These are phyloP conservation scores for Oryzias javanicus DNA, from an alignment of 2,113 vertebrate species.

Conservation along the genomic window DNA sequence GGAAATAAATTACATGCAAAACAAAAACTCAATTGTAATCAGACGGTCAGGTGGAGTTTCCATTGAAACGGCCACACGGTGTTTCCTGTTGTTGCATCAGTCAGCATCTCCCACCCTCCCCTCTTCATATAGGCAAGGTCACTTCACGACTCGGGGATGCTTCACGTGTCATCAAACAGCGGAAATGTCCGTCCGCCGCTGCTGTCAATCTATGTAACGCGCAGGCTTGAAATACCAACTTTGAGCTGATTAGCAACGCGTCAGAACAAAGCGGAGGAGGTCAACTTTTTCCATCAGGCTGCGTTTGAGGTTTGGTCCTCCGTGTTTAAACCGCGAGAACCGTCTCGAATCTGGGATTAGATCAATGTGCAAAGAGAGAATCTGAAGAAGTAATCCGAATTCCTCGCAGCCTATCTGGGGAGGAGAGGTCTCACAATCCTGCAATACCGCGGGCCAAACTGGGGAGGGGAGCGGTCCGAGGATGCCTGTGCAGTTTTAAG, in stretches of 20 bases:
- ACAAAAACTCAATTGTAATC: background rate
- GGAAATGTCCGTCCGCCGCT: constrained; percentile 1
- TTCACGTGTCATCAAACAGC: constrained; percentile 30
- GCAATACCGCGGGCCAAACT: constrained; percentile 26
- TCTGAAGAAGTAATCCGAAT: constrained; percentile 20
- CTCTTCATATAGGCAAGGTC: constrained; percentile 44
- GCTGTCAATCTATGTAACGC: constrained; percentile 31
- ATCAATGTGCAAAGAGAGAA: constrained; percentile 1
- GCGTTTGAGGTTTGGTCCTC: fast-evolving
- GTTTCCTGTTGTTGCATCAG: constrained; percentile 50
- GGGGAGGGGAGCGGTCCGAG: constrained; percentile 18
- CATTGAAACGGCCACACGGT: background rate
- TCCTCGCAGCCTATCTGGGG: constrained; percentile 7
- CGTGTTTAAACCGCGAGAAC: background rate
- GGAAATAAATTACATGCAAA: background rate
- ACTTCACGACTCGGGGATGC: constrained; percentile 21
- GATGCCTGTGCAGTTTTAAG: constrained; percentile 24
- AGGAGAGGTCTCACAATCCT: constrained; percentile 17
- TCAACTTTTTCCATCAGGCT: background rate
- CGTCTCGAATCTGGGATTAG: background rate
- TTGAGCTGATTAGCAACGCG: background rate
- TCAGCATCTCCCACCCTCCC: constrained; percentile 15
- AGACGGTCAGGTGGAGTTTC: constrained; percentile 1
- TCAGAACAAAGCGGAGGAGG: background rate
- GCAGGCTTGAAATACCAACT: constrained; percentile 15